These are phyloP conservation scores for Electrophaes corylata DNA, from an alignment of 2,888 invertebrate species.

Conservation along the genomic window DNA sequence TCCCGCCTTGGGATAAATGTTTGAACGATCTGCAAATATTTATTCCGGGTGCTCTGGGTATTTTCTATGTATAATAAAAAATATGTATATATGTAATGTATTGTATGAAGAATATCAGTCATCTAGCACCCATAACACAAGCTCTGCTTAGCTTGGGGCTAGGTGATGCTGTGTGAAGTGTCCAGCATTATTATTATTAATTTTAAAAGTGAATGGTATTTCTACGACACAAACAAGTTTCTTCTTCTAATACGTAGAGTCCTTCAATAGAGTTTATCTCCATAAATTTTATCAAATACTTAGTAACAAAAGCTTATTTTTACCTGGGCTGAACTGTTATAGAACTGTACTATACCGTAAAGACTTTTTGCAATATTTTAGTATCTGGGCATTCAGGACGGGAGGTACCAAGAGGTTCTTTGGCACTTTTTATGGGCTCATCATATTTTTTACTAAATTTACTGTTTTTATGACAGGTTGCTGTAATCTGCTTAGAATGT, in stretches of 20 bases:
- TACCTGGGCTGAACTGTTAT: conserved; percentile 22
- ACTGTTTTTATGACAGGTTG: not conserved
- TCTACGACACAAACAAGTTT: not conserved
- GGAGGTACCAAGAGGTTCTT: conserved; percentile 2
- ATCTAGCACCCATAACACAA: too few relatives aligned
- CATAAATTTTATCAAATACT: conserved; percentile 1
- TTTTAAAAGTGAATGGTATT: not conserved
- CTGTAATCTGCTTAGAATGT: not conserved
- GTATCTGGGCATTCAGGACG: conserved; percentile 3
- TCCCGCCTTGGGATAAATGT: too few relatives aligned
- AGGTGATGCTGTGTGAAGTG: too few relatives aligned
- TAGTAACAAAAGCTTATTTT: conserved; percentile 5
- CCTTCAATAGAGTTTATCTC: not conserved
- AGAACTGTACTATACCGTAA: conserved; percentile 22
- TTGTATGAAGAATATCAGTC: too few relatives aligned
- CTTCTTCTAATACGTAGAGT: not conserved
- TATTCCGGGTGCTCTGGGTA: too few relatives aligned
- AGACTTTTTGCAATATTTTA: conserved; percentile 5
- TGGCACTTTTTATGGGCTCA: conserved; percentile 5
- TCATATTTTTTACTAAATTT: not conserved
- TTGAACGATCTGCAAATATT: too few relatives aligned
- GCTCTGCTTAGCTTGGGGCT: too few relatives aligned
- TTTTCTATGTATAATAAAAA: too few relatives aligned
- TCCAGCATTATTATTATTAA: not conserved
- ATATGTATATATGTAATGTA: too few relatives aligned